Conservation (phyloP, 2,888 invertebrate species). For the Mesorhabditis sp. region DNA sequence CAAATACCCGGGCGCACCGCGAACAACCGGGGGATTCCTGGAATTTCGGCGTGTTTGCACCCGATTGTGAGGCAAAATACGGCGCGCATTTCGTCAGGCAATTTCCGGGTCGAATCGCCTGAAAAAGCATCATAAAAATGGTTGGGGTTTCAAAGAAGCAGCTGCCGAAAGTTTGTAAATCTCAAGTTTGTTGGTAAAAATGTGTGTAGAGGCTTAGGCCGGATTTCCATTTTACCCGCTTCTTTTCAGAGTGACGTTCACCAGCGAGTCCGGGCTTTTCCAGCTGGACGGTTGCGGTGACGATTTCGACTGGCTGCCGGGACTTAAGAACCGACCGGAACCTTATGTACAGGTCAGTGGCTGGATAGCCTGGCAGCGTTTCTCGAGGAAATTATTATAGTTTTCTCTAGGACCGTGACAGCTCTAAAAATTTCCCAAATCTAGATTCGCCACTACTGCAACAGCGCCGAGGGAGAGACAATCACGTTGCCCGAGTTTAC, state of each 20-base stretch:
- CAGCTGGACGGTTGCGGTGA: slow-evolving; percentile 55
- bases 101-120: too few species aligned
- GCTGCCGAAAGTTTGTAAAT: too few species aligned
- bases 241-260: slow-evolving; percentile 49
- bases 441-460: slow-evolving; percentile 53
- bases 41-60: too few species aligned
- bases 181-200: too few species aligned
- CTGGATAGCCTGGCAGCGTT: neutral
- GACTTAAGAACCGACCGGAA: slow-evolving; percentile 44
- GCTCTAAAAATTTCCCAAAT: neutral
- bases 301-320: slow-evolving; percentile 55
- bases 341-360: slow-evolving; percentile 38
- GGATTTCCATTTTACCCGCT: neutral
- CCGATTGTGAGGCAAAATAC: too few species aligned
- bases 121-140: too few species aligned
- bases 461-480: slow-evolving; percentile 49
- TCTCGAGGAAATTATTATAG: neutral
- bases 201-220: too few species aligned
- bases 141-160: too few species aligned
- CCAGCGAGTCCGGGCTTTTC: slow-evolving; percentile 53
- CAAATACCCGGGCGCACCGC: too few species aligned
- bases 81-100: too few species aligned
- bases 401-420: neutral
- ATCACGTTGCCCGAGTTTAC: slow-evolving; percentile 40
- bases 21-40: too few species aligned